Base-by-base conservation (phyloP, 2,888 invertebrate genomes). In the Agriotes lineatus region DNA sequence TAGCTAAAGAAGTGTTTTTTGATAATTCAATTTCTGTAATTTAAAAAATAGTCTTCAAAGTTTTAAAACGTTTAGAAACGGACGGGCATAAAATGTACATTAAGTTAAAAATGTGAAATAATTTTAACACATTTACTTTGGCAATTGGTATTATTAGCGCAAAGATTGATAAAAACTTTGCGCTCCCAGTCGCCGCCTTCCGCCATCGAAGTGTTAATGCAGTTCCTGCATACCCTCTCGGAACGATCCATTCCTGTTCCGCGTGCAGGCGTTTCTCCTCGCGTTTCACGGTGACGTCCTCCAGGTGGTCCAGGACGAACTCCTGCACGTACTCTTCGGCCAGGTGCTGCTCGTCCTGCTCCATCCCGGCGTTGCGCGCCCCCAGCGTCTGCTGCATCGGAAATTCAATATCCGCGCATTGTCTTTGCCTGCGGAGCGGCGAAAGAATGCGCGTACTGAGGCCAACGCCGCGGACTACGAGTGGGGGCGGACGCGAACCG, bases 291-390 rank as follows among this genome's bases (percentile, higher is more conserved):
- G 90, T 90, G 76, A 93, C 93, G 81, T 93, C 94, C 82, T 93
- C 94, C 82, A 96, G 88, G 81, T 95, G 95, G 81, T 95, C 95
- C 78, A 96, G 89, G 77, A 94, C 96, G 82, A 96, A 96, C 83
- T 95, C 94, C 86, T 95, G 93, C 74, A 96, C 95, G 86, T 96
- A 96, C 83, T 95, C 95, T 82, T 95, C 94, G 72, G 93, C 94
- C 80, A 94, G 90, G 82, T 93, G 92, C 79, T 90, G 86, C 79
- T 90, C 88, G 81, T 89, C 90, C 64, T 64, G 69, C 83, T 90
- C 91, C 88, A 90, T 89, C 0, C 59, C 85, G 77, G 82, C 82
- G 80, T 83, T 83, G 19, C 67, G 81, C 78, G 81, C 78, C 75
- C 71, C 73, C 62, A 77, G 70, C 66, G 78, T 75, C 42, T 42